Base-by-base conservation (phyloP, 2,888 invertebrate species). In the Ypsolopha scabrella region DNA sequence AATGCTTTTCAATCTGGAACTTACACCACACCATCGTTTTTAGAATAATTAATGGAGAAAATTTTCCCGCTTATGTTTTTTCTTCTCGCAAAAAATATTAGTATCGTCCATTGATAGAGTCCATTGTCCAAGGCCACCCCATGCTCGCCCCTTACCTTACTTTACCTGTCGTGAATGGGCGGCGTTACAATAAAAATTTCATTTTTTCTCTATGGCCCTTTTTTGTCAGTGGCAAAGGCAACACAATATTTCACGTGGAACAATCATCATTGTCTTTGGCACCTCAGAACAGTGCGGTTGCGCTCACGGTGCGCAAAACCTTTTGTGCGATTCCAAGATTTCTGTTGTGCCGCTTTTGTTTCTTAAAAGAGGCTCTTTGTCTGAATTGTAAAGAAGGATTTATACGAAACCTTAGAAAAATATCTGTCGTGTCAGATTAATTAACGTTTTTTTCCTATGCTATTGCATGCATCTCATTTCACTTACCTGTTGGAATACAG, bases 261-360 rank as follows among this genome's bases (percentile, higher is more conserved):
- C 86, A 85, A 85, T 85, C 83, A 85, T 78, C 85, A 83, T 86
- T 85, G 86, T 86, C 80, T 86, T 85, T 85, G 78, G 71, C 85
- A 82, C 82, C 81, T 80, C 61, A 56, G 71, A 70, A 66, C 68
- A 66, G 65, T 71, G 75, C 64, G 77, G 75, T 78, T 68, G 65
- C 65, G 62, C 64, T 56, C 57, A 63, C 33, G 52, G 59, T 63
- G 63, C 60, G 61, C 61, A 41, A 60, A 65, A 59, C 61, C 62
- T 60, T 67, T 72, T 75, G 70, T 68, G 57, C 54, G 54, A 41
- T 53, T 60, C 60, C 55, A 60, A 68, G 63, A 63, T 61, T 60
- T 63, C 64, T 62, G 58, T 57, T 52, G 57, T 54, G 54, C 58
- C 57, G 55, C 58, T 55, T 59, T 68, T 67, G 64, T 63, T 62